Evolutionary conservation across 2,113 vertebrate genomes (phyloP), one percentile per base, ranked within the genome.

Genomic region (Elgaria multicarinata): DNA sequence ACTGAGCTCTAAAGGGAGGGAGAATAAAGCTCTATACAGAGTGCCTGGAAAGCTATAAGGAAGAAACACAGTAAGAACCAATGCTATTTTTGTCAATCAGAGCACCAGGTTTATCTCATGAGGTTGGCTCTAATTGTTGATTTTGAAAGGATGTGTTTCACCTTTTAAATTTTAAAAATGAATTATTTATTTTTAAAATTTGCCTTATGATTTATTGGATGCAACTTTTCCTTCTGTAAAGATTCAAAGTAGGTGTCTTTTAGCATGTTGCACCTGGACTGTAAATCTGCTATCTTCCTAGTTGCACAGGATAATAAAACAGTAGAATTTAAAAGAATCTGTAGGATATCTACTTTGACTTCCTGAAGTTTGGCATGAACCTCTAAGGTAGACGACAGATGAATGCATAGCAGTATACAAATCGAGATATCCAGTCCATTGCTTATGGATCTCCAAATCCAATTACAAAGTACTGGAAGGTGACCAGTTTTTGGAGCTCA

Each of bases 251-350:
- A 31, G n/a, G 44, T 50, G 9, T 55, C 50, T 1, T 53, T 71
- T 50, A 74, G 24, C 22, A 85, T 26, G n/a, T 18, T 44, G 24
- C 58, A 4, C 28, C 9, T 1, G 31, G 39, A 26, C 4, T 66
- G 36, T 12, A 33, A 18, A 81, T 58, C 0, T 0, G 44, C 24
- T n/a, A 42, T 83, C 46, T 26, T 0, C 4, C 6, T 10, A 85
- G 28, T 50, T 20, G 66, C 0, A 0, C 36, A 5, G 64, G 36
- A 75, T 5, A 36, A 0, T 0, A 71, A 50, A 71, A 72, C 6
- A n/a, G 72, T 42, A 75, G 72, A 55, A 36, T 12, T 62, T 22
- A 84, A 71, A 71, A 22, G 64, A 42, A 28, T 84, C 39, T 28
- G 7, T 7, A 55, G 50, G 46, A n/a, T 6, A 62, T 55, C 31